Percentiles rank a stretch among this genome's conserved stretches.
These are phyloP conservation scores for Xenopus petersii DNA, from an alignment of 2,797 vertebrate species.

Conservation along the genomic window DNA sequence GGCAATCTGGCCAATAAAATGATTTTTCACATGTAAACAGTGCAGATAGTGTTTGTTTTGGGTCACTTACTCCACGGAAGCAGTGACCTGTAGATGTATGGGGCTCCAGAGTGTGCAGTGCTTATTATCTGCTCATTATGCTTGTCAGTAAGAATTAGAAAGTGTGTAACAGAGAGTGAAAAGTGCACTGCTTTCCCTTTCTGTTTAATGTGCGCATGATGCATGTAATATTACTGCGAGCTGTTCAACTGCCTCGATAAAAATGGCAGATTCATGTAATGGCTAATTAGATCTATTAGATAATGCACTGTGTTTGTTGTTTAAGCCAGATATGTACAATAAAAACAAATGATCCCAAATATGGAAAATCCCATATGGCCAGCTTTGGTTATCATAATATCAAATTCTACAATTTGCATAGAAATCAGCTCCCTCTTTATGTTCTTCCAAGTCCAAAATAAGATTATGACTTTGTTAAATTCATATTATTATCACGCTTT, in stretches of 20 bases:
- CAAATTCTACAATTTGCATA: no score
- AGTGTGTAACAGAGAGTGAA: constrained; percentile 17
- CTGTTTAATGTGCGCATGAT: background rate
- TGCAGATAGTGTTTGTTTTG: constrained; percentile 18
- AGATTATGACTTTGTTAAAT: no score
- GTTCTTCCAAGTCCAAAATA: no score
- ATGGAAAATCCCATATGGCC: no score
- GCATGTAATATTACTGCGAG: constrained; percentile 1
- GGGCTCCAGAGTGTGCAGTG: constrained; percentile 23
- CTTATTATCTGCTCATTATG: constrained; percentile 38
- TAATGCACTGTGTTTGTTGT: no score
- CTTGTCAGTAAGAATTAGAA: constrained; percentile 43
- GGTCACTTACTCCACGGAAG: constrained; percentile 18
- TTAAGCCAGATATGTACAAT: no score
- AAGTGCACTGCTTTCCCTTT: background rate
- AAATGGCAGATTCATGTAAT: no score
- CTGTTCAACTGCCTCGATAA: background rate
- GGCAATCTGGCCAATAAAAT: constrained; percentile 25
- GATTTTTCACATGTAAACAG: constrained; percentile 21
- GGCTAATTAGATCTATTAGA: no score
- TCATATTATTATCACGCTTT: no score
- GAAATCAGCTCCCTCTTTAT: no score
- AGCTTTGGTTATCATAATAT: no score
- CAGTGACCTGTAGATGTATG: constrained; percentile 18
- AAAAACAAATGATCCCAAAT: no score